Evolutionary conservation across 2,113 vertebrate genomes (phyloP).

Genomic region (Notiomystis cincta): DNA sequence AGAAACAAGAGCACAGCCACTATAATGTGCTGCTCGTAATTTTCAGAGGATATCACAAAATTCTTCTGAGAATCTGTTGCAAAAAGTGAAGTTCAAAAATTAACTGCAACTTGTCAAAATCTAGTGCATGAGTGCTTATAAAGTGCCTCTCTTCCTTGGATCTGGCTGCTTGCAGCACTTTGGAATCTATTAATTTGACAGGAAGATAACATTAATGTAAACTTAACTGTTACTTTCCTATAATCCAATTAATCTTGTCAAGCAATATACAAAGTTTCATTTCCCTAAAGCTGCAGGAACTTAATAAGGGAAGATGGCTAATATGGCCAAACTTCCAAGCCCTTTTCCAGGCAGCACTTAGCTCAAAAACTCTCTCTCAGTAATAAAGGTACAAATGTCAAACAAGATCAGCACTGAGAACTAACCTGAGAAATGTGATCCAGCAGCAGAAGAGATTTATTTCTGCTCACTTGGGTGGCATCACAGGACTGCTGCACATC

Average conservation of each 20-base stretch:
- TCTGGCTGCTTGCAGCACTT: background rate
- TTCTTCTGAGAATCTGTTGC: background rate
- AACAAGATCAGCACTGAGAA: background rate
- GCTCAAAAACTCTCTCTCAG: background rate
- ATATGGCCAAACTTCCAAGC: background rate
- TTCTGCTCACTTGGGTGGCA: background rate
- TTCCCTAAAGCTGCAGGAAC: background rate
- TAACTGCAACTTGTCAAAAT: background rate
- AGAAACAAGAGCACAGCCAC: background rate
- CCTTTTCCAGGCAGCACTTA: background rate
- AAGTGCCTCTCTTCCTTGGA: background rate
- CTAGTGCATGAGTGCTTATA: background rate
- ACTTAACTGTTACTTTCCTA: background rate
- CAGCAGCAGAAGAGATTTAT: background rate
- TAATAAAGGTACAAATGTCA: background rate
- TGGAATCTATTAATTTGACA: background rate
- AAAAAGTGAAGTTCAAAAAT: background rate
- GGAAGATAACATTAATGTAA: background rate
- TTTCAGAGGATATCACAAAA: background rate
- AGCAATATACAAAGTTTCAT: background rate
- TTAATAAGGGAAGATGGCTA: background rate
- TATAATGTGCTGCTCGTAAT: background rate
- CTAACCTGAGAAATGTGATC: background rate
- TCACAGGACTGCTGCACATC: background rate
- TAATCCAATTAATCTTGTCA: background rate